Percentiles rank a stretch among this genome's conserved stretches.
Conservation (phyloP, 1,140 invertebrate genomes). For the Campoletis sonorensis region DNA sequence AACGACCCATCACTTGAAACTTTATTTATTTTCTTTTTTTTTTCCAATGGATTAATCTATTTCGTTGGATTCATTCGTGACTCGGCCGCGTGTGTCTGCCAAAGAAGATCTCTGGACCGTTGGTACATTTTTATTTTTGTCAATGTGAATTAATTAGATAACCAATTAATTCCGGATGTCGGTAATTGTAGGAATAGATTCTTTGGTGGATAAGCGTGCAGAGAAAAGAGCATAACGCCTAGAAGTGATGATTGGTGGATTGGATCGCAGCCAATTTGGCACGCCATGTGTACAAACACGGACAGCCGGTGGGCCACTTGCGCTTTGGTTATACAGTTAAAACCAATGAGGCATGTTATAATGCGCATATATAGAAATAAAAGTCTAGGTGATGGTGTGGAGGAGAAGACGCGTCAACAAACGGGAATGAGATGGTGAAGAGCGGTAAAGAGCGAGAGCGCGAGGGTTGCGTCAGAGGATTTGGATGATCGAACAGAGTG, state of each 20-base stretch:
- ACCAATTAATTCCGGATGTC: too few species aligned
- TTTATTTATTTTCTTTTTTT: too few species aligned
- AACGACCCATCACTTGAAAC: too few species aligned
- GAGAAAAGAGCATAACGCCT: too few species aligned
- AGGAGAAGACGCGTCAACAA: conserved; percentile 21
- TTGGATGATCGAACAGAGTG: conserved; percentile 5
- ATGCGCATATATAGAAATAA: neutral
- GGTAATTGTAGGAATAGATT: too few species aligned
- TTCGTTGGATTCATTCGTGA: too few species aligned
- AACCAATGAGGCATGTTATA: conserved; percentile 30
- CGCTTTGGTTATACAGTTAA: conserved; percentile 22
- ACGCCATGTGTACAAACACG: conserved; percentile 60
- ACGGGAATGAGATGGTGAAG: neutral
- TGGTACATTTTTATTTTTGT: too few species aligned
- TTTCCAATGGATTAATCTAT: too few species aligned
- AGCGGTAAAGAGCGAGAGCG: neutral
- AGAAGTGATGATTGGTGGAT: neutral
- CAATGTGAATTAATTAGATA: too few species aligned
- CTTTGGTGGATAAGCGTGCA: too few species aligned
- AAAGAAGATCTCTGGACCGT: too few species aligned
- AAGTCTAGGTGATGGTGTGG: neutral
- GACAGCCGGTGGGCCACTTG: conserved; percentile 53
- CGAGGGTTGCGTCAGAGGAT: conserved; percentile 1
- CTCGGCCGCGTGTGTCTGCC: too few species aligned
- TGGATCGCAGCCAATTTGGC: conserved; percentile 41